Conservation (phyloP, 2,113 vertebrate species). For the Larimichthys polyactis region DNA sequence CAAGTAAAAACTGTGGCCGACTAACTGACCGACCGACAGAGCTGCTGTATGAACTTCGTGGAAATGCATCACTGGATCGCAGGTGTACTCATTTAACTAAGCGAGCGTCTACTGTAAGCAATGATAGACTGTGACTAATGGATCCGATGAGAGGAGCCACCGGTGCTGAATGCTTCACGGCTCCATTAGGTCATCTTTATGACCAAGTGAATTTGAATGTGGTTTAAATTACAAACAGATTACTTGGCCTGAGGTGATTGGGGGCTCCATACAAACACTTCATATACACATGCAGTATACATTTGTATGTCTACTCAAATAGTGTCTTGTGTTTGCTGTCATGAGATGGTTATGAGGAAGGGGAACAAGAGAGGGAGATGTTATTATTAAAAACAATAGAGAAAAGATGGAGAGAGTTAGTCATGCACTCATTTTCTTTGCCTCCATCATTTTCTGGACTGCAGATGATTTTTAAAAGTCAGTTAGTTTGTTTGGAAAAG, state of each 20-base stretch:
- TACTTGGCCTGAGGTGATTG: slow-evolving; percentile 18
- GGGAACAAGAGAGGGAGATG: slow-evolving; percentile 29
- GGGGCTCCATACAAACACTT: background rate
- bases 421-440: slow-evolving; percentile 59
- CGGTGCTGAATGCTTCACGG: background rate
- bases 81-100: no score
- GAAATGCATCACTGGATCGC: no score
- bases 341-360: slow-evolving; percentile 41
- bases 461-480: slow-evolving; percentile 74
- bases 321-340: slow-evolving; percentile 23
- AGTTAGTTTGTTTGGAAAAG: slow-evolving; percentile 68
- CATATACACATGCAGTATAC: background rate
- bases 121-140: background rate
- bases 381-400: slow-evolving; percentile 62
- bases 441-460: slow-evolving; percentile 58
- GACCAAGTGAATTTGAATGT: slow-evolving; percentile 7
- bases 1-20: no score
- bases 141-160: background rate
- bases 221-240: slow-evolving; percentile 23
- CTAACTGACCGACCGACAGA: no score
- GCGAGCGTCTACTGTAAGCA: background rate
- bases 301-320: slow-evolving; percentile 42
- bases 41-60: no score
- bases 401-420: slow-evolving; percentile 63
- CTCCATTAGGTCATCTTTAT: background rate